Evolutionary conservation across 2,113 vertebrate genomes (phyloP), one percentile per base, ranked within the genome.

Genomic region (Vireo altiloquus): DNA sequence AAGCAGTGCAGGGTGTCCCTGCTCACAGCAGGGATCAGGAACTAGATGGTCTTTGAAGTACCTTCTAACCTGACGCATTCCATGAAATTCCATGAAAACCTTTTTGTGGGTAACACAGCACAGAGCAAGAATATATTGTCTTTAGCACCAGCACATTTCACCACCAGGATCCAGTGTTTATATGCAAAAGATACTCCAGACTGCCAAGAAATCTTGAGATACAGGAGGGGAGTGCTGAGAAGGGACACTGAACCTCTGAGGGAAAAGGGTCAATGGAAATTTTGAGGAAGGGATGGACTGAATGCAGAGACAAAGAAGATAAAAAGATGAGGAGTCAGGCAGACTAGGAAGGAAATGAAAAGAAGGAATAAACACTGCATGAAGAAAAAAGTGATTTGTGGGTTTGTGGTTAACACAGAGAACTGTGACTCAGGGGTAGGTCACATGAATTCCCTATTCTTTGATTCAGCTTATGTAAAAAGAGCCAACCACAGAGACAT

Each of bases 151-250:
- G 16, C 25, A 49, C 23, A 27, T 64, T 69, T 80, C 71, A 57
- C 21, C 40, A 79, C 54, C 64, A 86, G 35, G 42, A 74, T 61
- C 42, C 71, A 69, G 46, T 9, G 57, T 49, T 31, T n/a, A 52
- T 40, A 81, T 7, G 63, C 42, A 66, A 60, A 74, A 54, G 18
- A 79, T 23, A 44, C 28, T 33, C 47, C 35, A 63, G 70, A 31
- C 57, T 80, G 92, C 57, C 94, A 87, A 87, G 37, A 93, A 94
- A 76, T 60, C 30, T 68, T 40, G 49, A 94, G 74, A 90, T 77
- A 66, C 46, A 71, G 39, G 57, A 83, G 33, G 11, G 25, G 42
- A 54, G 17, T 23, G 23, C 37, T 76, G 63, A 83, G 71, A 72
- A 72, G 24, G 42, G 80, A 59, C 68, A 60, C 17, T 37, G 52